Evolutionary conservation across 2,888 invertebrate genomes (phyloP).

Genomic region (Cataglyphis altisquamis): DNA sequence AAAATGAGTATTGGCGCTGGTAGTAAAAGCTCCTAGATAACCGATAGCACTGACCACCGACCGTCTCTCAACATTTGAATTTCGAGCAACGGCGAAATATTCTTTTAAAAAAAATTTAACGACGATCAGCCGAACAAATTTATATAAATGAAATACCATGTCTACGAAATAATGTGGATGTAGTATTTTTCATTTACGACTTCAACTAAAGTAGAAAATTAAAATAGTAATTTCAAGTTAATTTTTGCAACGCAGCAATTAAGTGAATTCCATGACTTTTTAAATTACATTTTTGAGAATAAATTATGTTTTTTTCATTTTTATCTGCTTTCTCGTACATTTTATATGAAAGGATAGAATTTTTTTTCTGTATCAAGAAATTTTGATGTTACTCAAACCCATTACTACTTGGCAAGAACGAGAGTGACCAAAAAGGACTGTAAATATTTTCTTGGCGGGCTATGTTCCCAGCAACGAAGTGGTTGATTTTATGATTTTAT

Average conservation of each 20-base stretch:
- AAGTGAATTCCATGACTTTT: background rate
- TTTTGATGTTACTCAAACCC: conserved; percentile 60
- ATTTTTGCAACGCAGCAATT: background rate
- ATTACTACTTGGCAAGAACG: conserved; percentile 68
- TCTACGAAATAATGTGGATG: background rate
- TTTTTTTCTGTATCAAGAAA: background rate
- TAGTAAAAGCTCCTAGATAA: conserved; percentile 85
- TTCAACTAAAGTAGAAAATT: background rate
- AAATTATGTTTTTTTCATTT: background rate
- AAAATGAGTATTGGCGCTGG: conserved; percentile 85
- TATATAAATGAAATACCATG: background rate
- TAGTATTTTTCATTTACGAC: background rate
- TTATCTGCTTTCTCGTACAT: background rate
- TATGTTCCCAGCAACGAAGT: conserved; percentile 74
- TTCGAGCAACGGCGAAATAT: conserved; percentile 22
- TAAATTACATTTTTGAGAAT: background rate
- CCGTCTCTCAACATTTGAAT: conserved; percentile 61
- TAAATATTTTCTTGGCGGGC: conserved; percentile 79
- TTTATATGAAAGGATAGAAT: background rate
- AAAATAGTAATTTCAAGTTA: background rate
- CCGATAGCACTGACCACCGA: conserved; percentile 74
- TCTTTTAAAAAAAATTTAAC: background rate
- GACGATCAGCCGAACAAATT: background rate
- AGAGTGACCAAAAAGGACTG: conserved; percentile 74
- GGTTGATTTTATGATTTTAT: conserved; percentile 85